Percentiles rank a stretch among this genome's conserved stretches.
Evolutionary conservation across 2,113 vertebrate genomes (phyloP).

Genomic region (Arizona elegans): DNA sequence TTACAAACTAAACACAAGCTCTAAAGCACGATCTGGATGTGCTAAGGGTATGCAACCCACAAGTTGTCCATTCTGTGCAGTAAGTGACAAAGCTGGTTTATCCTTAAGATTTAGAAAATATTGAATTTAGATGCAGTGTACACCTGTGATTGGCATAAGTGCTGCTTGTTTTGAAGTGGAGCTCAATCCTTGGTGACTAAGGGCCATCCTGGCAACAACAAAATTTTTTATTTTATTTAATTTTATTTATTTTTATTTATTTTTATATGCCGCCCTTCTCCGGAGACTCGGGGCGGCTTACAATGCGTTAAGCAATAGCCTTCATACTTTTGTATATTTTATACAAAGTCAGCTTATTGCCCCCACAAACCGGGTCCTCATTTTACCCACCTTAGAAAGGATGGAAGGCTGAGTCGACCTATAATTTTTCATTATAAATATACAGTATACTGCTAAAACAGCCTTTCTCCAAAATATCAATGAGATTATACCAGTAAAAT

Average conservation of each 20-base stretch:
- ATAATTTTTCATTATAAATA: neutral
- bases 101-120: neutral
- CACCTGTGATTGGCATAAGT: neutral
- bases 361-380: no score
- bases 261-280: no score
- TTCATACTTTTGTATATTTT: no score
- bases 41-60: neutral
- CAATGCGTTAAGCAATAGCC: no score
- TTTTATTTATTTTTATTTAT: no score
- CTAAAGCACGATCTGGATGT: neutral
- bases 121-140: neutral
- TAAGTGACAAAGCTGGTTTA: neutral
- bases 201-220: neutral
- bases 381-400: no score
- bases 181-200: neutral
- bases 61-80: neutral
- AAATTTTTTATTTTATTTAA: no score
- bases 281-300: no score
- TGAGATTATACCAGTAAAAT: neutral
- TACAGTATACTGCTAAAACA: neutral
- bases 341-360: no score
- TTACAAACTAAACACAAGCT: neutral
- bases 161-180: neutral
- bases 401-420: no score
- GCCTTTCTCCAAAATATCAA: slow-evolving; percentile 19